Evolutionary conservation across 2,797 vertebrate species (phyloP), one percentile per base, ranked within the genome.

Genomic region (Characodon lateralis): DNA sequence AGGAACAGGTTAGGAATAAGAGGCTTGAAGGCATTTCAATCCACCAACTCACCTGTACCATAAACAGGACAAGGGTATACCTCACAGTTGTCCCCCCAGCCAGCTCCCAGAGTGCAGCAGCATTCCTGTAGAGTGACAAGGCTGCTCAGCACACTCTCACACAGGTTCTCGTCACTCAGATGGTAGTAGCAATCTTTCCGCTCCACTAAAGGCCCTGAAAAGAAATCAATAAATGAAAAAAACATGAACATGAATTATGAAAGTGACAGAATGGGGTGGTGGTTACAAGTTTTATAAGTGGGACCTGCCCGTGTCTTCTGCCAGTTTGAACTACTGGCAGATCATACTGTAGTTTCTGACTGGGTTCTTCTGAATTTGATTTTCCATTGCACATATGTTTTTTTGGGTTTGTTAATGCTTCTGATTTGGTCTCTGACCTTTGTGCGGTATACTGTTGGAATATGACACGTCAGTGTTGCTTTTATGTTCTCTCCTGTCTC

Each of bases 1-100:
- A 22, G 35, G 22, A 3, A 39, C 18, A 22, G 35, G 9, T 66
- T 39, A 5, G 16, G 24, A 41, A 41, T 22, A 20, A 39, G 35
- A 41, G 20, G 63, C 63, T n/a, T 43, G 65, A 9, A 68, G 22
- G 20, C 10, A 13, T 68, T 68, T 24, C 4, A 39, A n/a, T 35
- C 51, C 56, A 51, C 35, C 8, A 6, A 5, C 56, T 88, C 94
- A 99, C 98, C 96, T 74, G 97, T 98, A 77, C 95, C 97, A 50
- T 95, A 87, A 41, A 98, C 96, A 0, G 98, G 98, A 78, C 98
- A 99, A 2, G 98, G 98, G 86, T 97, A 96, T 71, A 99, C 96
- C 94, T 99, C 98, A 61, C 98, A 99, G 95, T 99, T 99, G 84
- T 99, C 98, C 0, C 98, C 98, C 98, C 98, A 99, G 61, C 98